Evolutionary conservation across 2,888 invertebrate genomes (phyloP).

Genomic region (Ethmia dodecea): DNA sequence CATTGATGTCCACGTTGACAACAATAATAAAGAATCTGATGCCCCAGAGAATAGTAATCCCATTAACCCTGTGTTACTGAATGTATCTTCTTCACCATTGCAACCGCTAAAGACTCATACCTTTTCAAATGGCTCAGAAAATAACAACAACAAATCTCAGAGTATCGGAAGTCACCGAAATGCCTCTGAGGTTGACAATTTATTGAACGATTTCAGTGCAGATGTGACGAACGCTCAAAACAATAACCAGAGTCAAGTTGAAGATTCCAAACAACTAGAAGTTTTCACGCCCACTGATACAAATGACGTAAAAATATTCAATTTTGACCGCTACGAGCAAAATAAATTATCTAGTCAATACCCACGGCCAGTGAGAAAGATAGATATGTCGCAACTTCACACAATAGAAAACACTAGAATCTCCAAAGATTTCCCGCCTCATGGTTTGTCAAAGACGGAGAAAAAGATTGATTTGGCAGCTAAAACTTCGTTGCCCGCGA

Average conservation of each 20-base stretch:
- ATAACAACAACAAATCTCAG: constrained; percentile 58
- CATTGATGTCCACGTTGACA: constrained; percentile 66
- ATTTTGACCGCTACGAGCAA: constrained; percentile 73
- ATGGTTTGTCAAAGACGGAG: constrained; percentile 36
- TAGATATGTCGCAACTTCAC: constrained; percentile 67
- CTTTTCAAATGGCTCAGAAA: constrained; percentile 60
- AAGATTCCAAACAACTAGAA: constrained; percentile 30
- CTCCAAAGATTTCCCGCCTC: constrained; percentile 63
- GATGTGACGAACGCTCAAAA: constrained; percentile 41
- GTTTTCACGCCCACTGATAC: constrained; percentile 48
- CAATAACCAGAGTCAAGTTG: constrained; percentile 34
- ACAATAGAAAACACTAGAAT: constrained; percentile 67
- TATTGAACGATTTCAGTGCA: constrained; percentile 54
- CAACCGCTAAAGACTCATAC: constrained; percentile 70
- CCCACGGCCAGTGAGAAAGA: constrained; percentile 56
- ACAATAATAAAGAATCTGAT: constrained; percentile 53
- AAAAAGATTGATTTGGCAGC: constrained; percentile 41
- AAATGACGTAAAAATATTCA: constrained; percentile 68
- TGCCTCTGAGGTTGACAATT: constrained; percentile 52
- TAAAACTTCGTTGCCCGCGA: constrained; percentile 50
- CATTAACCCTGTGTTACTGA: constrained; percentile 62
- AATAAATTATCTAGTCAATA: constrained; percentile 53
- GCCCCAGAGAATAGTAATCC: constrained; percentile 40
- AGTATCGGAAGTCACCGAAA: constrained; percentile 54
- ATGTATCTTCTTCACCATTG: constrained; percentile 67